Conservation (phyloP, 2,888 invertebrate species). For the Caenorhabditis becei region DNA sequence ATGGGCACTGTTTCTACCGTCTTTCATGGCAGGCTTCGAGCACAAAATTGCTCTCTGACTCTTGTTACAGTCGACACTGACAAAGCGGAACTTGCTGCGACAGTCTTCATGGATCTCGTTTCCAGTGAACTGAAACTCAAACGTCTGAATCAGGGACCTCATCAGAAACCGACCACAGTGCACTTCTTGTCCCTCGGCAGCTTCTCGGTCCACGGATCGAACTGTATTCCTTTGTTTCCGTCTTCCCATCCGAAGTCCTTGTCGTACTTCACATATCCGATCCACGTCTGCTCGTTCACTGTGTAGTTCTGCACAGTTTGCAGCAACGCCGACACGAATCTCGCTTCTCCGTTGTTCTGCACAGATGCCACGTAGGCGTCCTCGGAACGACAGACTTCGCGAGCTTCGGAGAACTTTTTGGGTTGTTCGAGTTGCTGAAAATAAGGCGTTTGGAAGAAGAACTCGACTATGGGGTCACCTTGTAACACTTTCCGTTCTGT, state of each 20-base stretch:
- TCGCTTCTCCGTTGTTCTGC: conserved; percentile 43
- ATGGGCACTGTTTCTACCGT: too few species aligned
- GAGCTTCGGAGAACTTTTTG: conserved; percentile 44
- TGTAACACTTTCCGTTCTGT: conserved; percentile 45
- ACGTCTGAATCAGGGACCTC: not conserved
- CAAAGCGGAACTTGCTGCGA: conserved; percentile 49
- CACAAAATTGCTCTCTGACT: conserved; percentile 39
- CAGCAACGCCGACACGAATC: conserved; percentile 53
- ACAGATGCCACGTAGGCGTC: conserved; percentile 47
- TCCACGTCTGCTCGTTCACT: conserved; percentile 50
- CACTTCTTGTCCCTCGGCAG: conserved; percentile 43
- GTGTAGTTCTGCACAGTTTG: conserved; percentile 43
- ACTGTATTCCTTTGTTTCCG: conserved; percentile 21
- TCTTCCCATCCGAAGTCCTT: conserved; percentile 52
- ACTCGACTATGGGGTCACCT: not conserved
- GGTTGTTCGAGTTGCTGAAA: conserved; percentile 36
- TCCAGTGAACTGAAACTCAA: conserved; percentile 48
- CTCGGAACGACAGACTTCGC: conserved; percentile 33
- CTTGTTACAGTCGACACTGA: conserved; percentile 43
- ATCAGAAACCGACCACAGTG: conserved; percentile 23
- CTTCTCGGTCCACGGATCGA: conserved; percentile 56
- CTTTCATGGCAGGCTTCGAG: conserved; percentile 44
- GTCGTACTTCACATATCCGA: conserved; percentile 53
- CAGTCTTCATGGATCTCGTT: conserved; percentile 52
- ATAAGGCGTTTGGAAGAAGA: not conserved